Evolutionary conservation across 1,140 invertebrate species (phyloP), one percentile per base, ranked within the genome.

Genomic region (Platyscapa corneri): DNA sequence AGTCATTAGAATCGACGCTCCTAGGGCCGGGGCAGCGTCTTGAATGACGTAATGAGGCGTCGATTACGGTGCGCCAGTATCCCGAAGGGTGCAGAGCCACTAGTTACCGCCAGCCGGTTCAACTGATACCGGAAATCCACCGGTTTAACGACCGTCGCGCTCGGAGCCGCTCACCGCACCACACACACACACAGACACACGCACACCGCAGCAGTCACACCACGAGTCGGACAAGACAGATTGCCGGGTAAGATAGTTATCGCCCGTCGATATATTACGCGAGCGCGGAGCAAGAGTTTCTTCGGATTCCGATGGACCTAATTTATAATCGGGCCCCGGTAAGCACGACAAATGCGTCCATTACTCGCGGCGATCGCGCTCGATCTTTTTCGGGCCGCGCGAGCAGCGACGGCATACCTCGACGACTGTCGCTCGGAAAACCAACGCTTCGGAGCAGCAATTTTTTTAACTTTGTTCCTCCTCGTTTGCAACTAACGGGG

Each of bases 31-130:
- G n/a, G n/a, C 10, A 32, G 72, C 74, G 72, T 32, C 86, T 42
- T 30, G 79, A n/a, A 87, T 86, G 84, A 87, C 88, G 88, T 86
- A 88, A 89, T 90, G 89, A 89, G 88, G 89, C 89, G 87, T 86
- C 86, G 75, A 85, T 88, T 76, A 32, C 77, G 83, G 56, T 74
- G 87, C 82, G 86, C 83, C 46, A 86, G 87, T 82, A 74, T 84
- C 78, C 85, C 87, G 84, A 87, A 85, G 83, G 87, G 83, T 86
- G 87, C 74, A 42, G 56, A 65, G 60, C 23, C 60, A 65, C 56
- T 42, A 65, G 56, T 32, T 42, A 80, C 23, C 60, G 60, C 20
- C 60, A 14, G 60, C 16, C 60, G 78, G 37, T 30, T 64, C 39
- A 39, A 64, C 5, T n/a, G 56, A 49, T 76, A 53, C 70, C 70